Conservation (phyloP, 2,888 invertebrate genomes). For the Pseudanteris insignis region DNA sequence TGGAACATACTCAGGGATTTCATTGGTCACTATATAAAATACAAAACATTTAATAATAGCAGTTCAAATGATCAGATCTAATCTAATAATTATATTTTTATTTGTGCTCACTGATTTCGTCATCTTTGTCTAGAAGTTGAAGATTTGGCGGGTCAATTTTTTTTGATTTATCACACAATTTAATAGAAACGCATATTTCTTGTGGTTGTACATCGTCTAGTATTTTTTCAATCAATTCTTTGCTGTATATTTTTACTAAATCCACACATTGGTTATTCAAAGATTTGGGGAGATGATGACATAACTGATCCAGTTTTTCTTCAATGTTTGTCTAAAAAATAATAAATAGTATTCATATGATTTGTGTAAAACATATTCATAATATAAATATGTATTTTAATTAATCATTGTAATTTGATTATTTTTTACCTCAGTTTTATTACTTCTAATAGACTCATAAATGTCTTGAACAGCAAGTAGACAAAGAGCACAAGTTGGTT, state of each 20-base stretch:
- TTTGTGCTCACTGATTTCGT: slow-evolving; percentile 68
- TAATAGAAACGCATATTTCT: slow-evolving; percentile 81
- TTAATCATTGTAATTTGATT: too few relatives aligned
- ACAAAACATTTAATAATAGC: not conserved
- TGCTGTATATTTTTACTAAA: slow-evolving; percentile 80
- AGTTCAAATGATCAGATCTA: too few relatives aligned
- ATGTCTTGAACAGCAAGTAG: slow-evolving; percentile 82
- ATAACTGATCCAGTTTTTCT: slow-evolving; percentile 75
- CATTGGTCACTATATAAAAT: not conserved
- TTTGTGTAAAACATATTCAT: too few relatives aligned
- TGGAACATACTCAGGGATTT: not conserved
- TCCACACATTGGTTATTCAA: slow-evolving; percentile 76
- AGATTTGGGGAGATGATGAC: slow-evolving; percentile 74
- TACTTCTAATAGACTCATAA: slow-evolving; percentile 76
- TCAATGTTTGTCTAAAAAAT: slow-evolving; percentile 74
- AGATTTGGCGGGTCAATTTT: slow-evolving; percentile 56
- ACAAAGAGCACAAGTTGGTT: slow-evolving; percentile 77
- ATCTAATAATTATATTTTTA: not conserved
- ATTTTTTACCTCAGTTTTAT: slow-evolving; percentile 75
- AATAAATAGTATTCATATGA: too few relatives aligned
- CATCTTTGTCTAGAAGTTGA: slow-evolving; percentile 65
- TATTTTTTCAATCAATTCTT: slow-evolving; percentile 81
- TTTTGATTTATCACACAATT: slow-evolving; percentile 71
- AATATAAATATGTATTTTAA: not conserved
- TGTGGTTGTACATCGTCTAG: slow-evolving; percentile 78